Percentiles rank a stretch among this genome's conserved stretches.
Evolutionary conservation across 2,113 vertebrate genomes (phyloP).

Genomic region (Macroglossus sobrinus): DNA sequence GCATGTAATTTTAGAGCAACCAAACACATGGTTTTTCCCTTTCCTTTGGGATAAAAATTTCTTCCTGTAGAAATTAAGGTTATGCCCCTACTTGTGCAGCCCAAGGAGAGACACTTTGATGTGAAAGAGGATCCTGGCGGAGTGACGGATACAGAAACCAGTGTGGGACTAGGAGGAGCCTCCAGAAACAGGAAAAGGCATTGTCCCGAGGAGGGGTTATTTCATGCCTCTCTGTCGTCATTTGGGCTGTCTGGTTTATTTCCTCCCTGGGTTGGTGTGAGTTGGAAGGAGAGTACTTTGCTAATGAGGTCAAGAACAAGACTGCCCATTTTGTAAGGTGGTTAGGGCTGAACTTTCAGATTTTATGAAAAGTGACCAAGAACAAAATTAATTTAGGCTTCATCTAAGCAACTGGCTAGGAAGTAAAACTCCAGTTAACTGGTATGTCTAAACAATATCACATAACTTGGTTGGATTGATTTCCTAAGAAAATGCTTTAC

Average conservation of each 20-base stretch:
- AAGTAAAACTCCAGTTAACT: neutral
- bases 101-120: slow-evolving; percentile 81
- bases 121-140: slow-evolving; percentile 80
- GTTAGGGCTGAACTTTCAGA: slow-evolving; percentile 63
- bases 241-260: slow-evolving; percentile 82
- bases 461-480: neutral
- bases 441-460: neutral
- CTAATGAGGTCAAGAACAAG: slow-evolving; percentile 66
- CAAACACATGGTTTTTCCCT: slow-evolving; percentile 75
- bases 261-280: slow-evolving; percentile 78
- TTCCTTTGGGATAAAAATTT: slow-evolving; percentile 81
- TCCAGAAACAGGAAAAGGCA: slow-evolving; percentile 85
- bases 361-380: slow-evolving; percentile 60
- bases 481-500: slow-evolving; percentile 27
- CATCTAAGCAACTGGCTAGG: slow-evolving; percentile 11
- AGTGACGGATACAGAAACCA: slow-evolving; percentile 81
- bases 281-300: slow-evolving; percentile 66
- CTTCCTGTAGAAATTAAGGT: slow-evolving; percentile 83
- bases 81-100: slow-evolving; percentile 80
- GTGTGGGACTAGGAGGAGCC: slow-evolving; percentile 83
- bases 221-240: slow-evolving; percentile 75
- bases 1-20: slow-evolving; percentile 72
- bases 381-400: slow-evolving; percentile 45
- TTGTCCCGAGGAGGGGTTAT: slow-evolving; percentile 79
- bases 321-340: slow-evolving; percentile 67